Conservation (phyloP, 2,113 vertebrate species). For the Trochalopteron elliotii region DNA sequence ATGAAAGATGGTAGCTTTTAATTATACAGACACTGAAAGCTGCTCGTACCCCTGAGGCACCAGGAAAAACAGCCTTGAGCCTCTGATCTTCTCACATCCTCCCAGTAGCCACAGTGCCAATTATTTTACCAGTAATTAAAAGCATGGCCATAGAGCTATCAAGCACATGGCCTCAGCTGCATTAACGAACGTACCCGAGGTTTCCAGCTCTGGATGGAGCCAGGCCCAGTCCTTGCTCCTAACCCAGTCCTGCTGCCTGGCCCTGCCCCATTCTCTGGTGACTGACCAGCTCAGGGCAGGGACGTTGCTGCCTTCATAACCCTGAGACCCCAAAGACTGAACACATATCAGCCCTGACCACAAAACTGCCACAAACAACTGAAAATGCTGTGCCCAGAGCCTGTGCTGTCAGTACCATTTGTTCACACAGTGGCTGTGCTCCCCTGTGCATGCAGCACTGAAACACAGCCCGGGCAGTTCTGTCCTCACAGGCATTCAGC, state of each 20-base stretch:
- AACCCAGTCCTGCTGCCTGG: fast-evolving
- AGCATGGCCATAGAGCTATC: slow-evolving; percentile 55
- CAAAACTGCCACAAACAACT: background rate
- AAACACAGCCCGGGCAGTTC: background rate
- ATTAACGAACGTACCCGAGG: background rate
- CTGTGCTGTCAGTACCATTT: fast-evolving
- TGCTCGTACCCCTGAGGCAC: slow-evolving; percentile 53
- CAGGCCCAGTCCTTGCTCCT: background rate
- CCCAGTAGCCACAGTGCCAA: slow-evolving; percentile 73
- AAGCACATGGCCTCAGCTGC: slow-evolving; percentile 26
- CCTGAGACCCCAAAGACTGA: background rate
- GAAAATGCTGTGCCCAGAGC: background rate
- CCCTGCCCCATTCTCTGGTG: background rate
- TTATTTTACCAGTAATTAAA: slow-evolving; percentile 83
- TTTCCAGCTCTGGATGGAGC: background rate
- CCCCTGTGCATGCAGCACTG: background rate
- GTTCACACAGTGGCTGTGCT: background rate
- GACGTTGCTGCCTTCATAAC: background rate
- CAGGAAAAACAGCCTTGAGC: slow-evolving; percentile 65
- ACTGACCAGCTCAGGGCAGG: background rate
- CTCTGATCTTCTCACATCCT: slow-evolving; percentile 72
- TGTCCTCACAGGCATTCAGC: background rate
- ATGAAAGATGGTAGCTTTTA: slow-evolving; percentile 80
- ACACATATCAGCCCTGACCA: fast-evolving
- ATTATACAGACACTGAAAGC: slow-evolving; percentile 77